Evolutionary conservation across 2,797 vertebrate genomes (phyloP).

Genomic region (Decapterus maruadsi): DNA sequence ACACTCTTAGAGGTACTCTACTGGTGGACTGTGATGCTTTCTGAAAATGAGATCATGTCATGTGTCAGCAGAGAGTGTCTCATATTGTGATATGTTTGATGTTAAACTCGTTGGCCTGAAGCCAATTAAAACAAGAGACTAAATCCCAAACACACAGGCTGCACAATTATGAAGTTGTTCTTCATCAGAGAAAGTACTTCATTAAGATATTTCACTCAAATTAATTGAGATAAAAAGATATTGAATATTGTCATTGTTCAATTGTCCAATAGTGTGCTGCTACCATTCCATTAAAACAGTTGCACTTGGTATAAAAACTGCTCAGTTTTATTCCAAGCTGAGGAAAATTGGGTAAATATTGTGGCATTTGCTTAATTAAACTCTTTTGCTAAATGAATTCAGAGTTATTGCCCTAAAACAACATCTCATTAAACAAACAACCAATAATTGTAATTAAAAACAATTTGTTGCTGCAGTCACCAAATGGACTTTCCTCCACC

Average conservation of each 20-base stretch:
- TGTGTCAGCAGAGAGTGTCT: neutral
- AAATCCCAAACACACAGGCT: neutral
- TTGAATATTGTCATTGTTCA: conserved; percentile 6
- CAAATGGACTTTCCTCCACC: conserved; percentile 1
- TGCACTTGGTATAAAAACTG: neutral
- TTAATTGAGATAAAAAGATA: neutral
- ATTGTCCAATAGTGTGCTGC: conserved; percentile 1
- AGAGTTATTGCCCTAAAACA: conserved; percentile 35
- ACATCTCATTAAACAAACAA: conserved; percentile 48
- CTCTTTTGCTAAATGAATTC: conserved; percentile 19
- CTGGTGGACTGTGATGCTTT: neutral
- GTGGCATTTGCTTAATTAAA: conserved; percentile 31
- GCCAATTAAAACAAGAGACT: conserved; percentile 1
- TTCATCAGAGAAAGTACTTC: neutral
- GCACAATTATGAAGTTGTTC: neutral
- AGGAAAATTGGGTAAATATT: conserved; percentile 22
- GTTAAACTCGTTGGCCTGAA: neutral
- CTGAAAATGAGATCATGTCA: neutral
- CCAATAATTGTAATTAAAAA: conserved; percentile 47
- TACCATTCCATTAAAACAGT: conserved; percentile 11
- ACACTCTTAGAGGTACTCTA: neutral
- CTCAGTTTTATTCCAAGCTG: neutral
- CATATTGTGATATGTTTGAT: neutral
- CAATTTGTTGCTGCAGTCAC: conserved; percentile 24
- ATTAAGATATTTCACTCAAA: neutral